A percentile compares a stretch with the other conserved stretches of the same genome.
phyloP scores from a whole-genome alignment of 2,888 invertebrate genomes.

The Hermaeophaga mercurialis region DNA sequence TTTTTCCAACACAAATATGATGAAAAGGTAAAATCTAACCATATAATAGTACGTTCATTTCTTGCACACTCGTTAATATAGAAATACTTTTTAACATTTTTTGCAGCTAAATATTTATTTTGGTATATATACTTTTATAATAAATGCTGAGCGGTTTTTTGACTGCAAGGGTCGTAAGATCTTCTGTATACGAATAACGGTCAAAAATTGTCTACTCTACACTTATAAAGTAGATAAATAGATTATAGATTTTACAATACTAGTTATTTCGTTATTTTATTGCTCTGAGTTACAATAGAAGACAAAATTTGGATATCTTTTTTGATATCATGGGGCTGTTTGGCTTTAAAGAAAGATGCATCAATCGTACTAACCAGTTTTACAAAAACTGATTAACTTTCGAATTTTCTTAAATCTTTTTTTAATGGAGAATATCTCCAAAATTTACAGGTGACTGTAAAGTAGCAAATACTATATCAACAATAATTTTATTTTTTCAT shows the following conservation, averaged over 20 bases:
- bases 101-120: slow-evolving; percentile 54
- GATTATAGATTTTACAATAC: slow-evolving; percentile 50
- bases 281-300: slow-evolving; percentile 60
- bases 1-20: slow-evolving; percentile 50
- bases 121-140: slow-evolving; percentile 49
- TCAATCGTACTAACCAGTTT: no score
- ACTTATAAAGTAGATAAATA: slow-evolving; percentile 54
- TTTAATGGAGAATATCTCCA: no score
- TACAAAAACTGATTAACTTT: no score
- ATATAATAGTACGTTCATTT: slow-evolving; percentile 52
- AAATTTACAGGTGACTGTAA: no score
- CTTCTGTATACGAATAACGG: slow-evolving; percentile 50
- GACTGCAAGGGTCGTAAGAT: slow-evolving; percentile 58
- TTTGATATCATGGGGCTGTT: slow-evolving; percentile 43
- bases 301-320: slow-evolving; percentile 55
- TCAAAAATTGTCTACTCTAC: slow-evolving; percentile 45
- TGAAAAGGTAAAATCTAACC: slow-evolving; percentile 52
- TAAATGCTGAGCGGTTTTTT: slow-evolving; percentile 57
- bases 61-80: slow-evolving; percentile 54
- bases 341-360: no score
- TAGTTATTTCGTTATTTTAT: slow-evolving; percentile 58
- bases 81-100: slow-evolving; percentile 55
- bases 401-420: no score
- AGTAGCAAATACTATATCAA: no score
- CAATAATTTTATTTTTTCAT: no score